Evolutionary conservation across 1,140 invertebrate genomes (phyloP).

Genomic region (Megalonaias nervosa): DNA sequence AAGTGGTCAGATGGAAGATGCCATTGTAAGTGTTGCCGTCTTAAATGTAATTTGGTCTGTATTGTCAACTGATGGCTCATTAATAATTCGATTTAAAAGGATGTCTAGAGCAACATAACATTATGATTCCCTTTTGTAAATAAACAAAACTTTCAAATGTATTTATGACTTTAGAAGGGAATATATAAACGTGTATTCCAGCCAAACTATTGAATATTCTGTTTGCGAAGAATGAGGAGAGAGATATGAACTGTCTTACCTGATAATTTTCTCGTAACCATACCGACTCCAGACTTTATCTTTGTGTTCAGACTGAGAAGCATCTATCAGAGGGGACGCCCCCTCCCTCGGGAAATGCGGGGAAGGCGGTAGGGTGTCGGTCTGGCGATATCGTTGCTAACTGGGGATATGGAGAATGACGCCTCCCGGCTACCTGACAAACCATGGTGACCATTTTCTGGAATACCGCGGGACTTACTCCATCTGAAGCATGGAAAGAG

Average conservation of each 20-base stretch:
- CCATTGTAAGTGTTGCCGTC: too few species aligned
- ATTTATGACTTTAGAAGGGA: too few species aligned
- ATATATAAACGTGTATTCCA: too few species aligned
- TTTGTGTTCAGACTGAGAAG: background rate
- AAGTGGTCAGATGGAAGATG: too few species aligned
- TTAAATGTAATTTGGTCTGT: too few species aligned
- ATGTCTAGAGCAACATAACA: too few species aligned
- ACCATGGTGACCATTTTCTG: background rate
- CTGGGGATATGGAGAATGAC: constrained; percentile 6
- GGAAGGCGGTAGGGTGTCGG: constrained; percentile 25
- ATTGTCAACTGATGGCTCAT: too few species aligned
- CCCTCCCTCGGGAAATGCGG: constrained; percentile 17
- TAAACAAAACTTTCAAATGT: too few species aligned
- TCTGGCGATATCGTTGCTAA: constrained; percentile 18
- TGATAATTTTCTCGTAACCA: constrained; percentile 36
- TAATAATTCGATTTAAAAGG: too few species aligned
- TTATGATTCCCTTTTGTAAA: too few species aligned
- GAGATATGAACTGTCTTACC: background rate
- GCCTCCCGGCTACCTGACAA: constrained; percentile 6
- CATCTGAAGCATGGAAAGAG: constrained; percentile 14
- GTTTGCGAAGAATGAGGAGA: too few species aligned
- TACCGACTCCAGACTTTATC: constrained; percentile 36
- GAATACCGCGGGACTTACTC: constrained; percentile 28
- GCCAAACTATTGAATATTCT: too few species aligned
- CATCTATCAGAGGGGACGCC: constrained; percentile 10